Conservation (phyloP, 1,140 invertebrate species). For the Nilaparvata lugens region DNA sequence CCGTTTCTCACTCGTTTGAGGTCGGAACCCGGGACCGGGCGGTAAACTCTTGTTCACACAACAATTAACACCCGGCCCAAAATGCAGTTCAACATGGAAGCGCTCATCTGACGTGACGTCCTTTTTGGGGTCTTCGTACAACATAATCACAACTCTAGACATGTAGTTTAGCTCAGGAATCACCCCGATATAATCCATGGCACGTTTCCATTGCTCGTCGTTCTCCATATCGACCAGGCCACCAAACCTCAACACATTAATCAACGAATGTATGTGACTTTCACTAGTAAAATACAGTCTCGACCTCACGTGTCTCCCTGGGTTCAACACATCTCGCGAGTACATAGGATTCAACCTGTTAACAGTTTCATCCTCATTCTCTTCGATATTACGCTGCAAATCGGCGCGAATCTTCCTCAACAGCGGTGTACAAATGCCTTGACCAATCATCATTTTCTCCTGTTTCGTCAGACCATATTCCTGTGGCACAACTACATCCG, state of each 20-base stretch:
- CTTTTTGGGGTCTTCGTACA: neutral
- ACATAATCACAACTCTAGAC: neutral
- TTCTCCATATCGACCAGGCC: conserved; percentile 60
- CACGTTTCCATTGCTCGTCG: neutral
- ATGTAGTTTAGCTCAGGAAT: neutral
- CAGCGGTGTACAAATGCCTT: conserved; percentile 94
- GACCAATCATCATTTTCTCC: conserved; percentile 94
- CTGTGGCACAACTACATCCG: conserved; percentile 98
- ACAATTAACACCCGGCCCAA: neutral
- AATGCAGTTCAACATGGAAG: neutral
- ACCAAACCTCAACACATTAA: conserved; percentile 92
- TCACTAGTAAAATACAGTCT: conserved; percentile 98
- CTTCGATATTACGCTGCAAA: conserved; percentile 84
- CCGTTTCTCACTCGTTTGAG: neutral
- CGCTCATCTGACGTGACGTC: neutral
- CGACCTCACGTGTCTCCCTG: conserved; percentile 92
- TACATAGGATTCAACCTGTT: conserved; percentile 95
- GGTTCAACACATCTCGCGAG: conserved; percentile 95
- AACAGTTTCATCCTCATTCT: conserved; percentile 72
- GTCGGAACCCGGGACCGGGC: neutral
- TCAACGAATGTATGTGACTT: conserved; percentile 95
- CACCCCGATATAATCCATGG: neutral
- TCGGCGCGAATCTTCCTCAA: conserved; percentile 94
- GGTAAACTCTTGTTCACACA: neutral
- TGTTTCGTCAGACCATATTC: conserved; percentile 95